Conservation (phyloP, 2,888 invertebrate species). For the Heliconius hortense region DNA sequence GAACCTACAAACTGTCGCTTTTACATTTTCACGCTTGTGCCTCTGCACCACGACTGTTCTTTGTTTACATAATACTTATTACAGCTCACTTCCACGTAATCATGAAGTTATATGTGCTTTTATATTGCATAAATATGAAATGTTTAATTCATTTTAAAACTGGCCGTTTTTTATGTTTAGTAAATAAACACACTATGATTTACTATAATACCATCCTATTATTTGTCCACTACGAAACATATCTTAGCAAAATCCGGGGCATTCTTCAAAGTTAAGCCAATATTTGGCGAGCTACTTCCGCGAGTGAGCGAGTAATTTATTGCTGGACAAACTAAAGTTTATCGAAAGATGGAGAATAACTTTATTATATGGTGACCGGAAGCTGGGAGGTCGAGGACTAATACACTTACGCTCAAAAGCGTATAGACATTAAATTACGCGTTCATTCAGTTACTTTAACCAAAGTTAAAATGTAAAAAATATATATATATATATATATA, state of each 20-base stretch:
- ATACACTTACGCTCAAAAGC: slow-evolving; percentile 53
- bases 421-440: slow-evolving; percentile 9
- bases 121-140: neutral
- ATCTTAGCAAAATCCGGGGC: slow-evolving; percentile 65
- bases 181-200: slow-evolving; percentile 36
- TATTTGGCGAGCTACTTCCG: slow-evolving; percentile 74
- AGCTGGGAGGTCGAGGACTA: slow-evolving; percentile 54
- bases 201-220: slow-evolving; percentile 44
- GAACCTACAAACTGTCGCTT: too few relatives aligned
- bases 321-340: slow-evolving; percentile 79
- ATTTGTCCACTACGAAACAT: slow-evolving; percentile 56
- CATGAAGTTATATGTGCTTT: too few relatives aligned
- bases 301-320: slow-evolving; percentile 79
- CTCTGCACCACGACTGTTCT: too few relatives aligned
- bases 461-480: neutral
- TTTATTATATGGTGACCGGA: slow-evolving; percentile 82
- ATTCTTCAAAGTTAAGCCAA: slow-evolving; percentile 80
- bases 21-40: too few relatives aligned
- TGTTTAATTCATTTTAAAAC: slow-evolving; percentile 10
- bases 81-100: too few relatives aligned
- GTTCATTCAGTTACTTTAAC: neutral
- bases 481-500: too few relatives aligned
- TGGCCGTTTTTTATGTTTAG: neutral
- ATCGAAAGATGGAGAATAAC: slow-evolving; percentile 81
- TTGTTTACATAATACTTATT: too few relatives aligned